These are phyloP conservation scores for Ispidina picta DNA, from an alignment of 2,797 vertebrate species.

Conservation along the genomic window DNA sequence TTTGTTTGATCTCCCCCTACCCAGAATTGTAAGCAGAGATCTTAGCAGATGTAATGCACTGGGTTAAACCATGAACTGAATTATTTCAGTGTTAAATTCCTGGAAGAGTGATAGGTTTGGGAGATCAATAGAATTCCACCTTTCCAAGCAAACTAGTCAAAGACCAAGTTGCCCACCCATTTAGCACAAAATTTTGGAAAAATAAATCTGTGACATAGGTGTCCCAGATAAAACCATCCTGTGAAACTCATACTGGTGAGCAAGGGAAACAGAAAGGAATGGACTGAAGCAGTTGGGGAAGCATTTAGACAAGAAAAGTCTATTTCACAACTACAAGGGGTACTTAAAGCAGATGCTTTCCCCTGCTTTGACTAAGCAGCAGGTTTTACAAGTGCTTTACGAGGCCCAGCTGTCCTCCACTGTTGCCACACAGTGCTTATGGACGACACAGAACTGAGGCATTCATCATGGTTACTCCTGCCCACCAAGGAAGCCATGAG, in stretches of 20 bases:
- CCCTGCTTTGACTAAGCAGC: neutral
- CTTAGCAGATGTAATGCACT: neutral
- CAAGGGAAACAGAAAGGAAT: neutral
- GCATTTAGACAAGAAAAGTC: neutral
- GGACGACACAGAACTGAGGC: neutral
- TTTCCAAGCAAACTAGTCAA: neutral
- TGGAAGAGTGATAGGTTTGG: neutral
- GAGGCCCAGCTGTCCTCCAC: neutral
- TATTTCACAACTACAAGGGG: neutral
- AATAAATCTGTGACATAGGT: neutral
- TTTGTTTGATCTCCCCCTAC: neutral
- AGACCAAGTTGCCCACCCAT: neutral
- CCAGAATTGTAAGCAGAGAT: neutral
- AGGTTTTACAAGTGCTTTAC: neutral
- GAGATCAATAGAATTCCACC: neutral
- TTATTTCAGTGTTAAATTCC: neutral
- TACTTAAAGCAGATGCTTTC: neutral
- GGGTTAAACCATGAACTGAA: neutral
- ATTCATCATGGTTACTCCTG: neutral
- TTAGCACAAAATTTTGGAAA: neutral
- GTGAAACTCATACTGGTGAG: neutral
- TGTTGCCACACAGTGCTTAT: neutral
- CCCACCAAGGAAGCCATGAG: neutral
- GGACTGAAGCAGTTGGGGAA: neutral
- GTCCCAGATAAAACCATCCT: neutral